Base-by-base conservation (phyloP, 2,113 vertebrate genomes). In the Platysternon megacephalum region DNA sequence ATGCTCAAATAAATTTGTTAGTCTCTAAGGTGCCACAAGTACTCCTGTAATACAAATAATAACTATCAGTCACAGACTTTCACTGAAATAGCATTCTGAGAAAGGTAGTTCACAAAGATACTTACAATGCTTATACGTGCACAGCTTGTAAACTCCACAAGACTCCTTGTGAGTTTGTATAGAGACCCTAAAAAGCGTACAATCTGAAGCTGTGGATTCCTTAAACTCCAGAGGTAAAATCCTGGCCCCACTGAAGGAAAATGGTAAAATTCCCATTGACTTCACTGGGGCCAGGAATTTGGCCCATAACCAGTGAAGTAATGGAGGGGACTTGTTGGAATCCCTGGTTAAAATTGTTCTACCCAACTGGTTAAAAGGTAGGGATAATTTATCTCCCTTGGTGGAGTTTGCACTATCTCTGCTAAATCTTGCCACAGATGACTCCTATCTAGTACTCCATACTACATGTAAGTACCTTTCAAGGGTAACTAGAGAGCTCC, bases 231-330 rank as follows among this genome's bases (percentile, higher is more conserved):
- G 49, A 11, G 42, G 56, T 44, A 91, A 89, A 90, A 90, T 82
- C n/a, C 53, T 26, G 0, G 0, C 74, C 5, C 24, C 1, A 1
- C 83, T 84, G 61, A 68, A 68, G 16, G n/a, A 8, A 68, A 19
- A 52, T 9, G 8, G 61, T n/a, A 68, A n/a, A n/a, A 68, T 68
- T 68, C 35, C 29, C 35, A 19, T n/a, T 68, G 85, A 39, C 7
- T 84, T 85, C 74, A 49, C 11, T 68, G 82, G 74, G 56, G 22
- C 72, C 68, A 87, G 78, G 85, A 92, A 46, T 6, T 85, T 58
- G 28, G 76, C 26, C 42, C 84, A 80, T 85, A 52, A 93, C 11
- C 11, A 83, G n/a, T 19, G 35, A 42, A 39, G 3, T 35, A 49
- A 35, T 55, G 29, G 13, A 82, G 24, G 85, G 5, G 1, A 4